Evolutionary conservation across 2,797 vertebrate genomes (phyloP).

Genomic region (Spondyliosoma cantharus): DNA sequence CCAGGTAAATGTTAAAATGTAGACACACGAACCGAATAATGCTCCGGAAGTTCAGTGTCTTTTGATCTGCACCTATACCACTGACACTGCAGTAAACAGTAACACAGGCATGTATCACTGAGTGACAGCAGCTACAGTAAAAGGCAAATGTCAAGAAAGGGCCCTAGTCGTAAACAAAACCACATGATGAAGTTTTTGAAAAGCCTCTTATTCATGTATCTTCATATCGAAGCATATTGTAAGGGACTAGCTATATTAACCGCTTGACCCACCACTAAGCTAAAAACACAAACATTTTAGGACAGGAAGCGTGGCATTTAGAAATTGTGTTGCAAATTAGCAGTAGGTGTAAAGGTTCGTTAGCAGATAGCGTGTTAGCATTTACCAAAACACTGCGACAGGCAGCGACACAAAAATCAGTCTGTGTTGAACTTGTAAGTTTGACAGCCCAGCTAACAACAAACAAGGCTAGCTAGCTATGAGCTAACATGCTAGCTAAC

Average conservation of each 20-base stretch:
- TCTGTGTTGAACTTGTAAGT: neutral
- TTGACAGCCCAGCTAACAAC: constrained; percentile 44
- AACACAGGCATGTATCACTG: neutral
- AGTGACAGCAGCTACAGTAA: neutral
- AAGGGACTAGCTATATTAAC: neutral
- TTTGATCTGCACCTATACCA: neutral
- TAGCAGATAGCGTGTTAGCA: neutral
- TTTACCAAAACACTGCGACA: neutral
- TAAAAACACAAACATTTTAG: neutral
- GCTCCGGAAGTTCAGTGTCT: neutral
- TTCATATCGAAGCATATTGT: neutral
- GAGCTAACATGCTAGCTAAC: constrained; percentile 62
- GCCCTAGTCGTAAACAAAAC: neutral
- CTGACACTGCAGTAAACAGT: neutral
- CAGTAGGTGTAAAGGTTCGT: neutral
- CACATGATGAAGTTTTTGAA: neutral
- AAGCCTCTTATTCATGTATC: neutral
- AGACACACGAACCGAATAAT: neutral
- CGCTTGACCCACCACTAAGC: no score
- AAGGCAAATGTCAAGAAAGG: neutral
- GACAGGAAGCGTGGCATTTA: neutral
- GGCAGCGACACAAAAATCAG: no score
- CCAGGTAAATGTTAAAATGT: neutral
- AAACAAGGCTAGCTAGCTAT: constrained; percentile 59
- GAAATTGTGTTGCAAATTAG: neutral